phyloP scores from a whole-genome alignment of 2,888 invertebrate species.

The Endotricha flammealis region DNA sequence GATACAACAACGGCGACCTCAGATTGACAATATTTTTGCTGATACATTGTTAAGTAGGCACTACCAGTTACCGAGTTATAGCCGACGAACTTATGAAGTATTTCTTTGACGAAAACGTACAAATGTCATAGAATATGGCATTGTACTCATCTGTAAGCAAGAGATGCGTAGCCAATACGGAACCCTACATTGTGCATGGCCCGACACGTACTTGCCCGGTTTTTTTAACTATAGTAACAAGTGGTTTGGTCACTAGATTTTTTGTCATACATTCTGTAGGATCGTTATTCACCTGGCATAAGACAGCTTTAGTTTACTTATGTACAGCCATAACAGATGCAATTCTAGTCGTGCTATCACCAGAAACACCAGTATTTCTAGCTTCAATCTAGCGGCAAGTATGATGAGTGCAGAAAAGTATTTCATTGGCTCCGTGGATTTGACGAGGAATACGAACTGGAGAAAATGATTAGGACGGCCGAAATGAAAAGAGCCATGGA shows the following conservation, averaged over 20 bases:
- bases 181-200: too few relatives aligned
- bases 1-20: too few relatives aligned
- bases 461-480: conserved; percentile 22
- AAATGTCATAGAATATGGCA: too few relatives aligned
- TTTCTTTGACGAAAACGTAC: too few relatives aligned
- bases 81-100: too few relatives aligned
- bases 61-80: too few relatives aligned
- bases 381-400: conserved; percentile 64
- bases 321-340: too few relatives aligned
- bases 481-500: neutral
- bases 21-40: too few relatives aligned
- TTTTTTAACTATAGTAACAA: conserved; percentile 77
- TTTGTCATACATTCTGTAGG: conserved; percentile 79
- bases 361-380: conserved; percentile 82
- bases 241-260: conserved; percentile 78
- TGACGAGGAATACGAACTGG: conserved; percentile 42
- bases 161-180: too few relatives aligned
- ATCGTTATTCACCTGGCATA: conserved; percentile 74
- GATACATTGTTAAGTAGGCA: too few relatives aligned
- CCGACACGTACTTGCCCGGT: too few relatives aligned
- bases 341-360: conserved; percentile 50
- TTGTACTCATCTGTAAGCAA: too few relatives aligned
- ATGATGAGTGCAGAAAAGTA: conserved; percentile 69
- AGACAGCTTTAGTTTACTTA: conserved; percentile 71
- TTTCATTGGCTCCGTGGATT: conserved; percentile 76